Evolutionary conservation across 2,113 vertebrate genomes (phyloP), one percentile per base, ranked within the genome.

Genomic region (Thamnaconus septentrionalis): DNA sequence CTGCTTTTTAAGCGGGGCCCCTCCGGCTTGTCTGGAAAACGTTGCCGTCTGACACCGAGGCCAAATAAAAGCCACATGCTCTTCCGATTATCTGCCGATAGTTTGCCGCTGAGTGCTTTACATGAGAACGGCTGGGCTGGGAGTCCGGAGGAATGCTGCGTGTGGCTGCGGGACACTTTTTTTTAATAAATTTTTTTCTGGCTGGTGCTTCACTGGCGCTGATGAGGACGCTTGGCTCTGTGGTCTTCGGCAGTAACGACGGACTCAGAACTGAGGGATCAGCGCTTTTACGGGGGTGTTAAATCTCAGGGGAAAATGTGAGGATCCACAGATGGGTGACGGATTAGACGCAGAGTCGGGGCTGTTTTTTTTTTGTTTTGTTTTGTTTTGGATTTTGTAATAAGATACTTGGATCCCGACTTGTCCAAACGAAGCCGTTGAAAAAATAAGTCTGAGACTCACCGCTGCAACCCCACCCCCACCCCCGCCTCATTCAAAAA

Each of bases 41-140:
- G 48, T 69, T 80, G 64, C 59, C 56, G 82, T 85, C 76, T 72
- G 45, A 67, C 64, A 76, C 56, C 75, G 68, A 40, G 51, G 56
- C 12, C 12, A 75, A 86, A 81, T 71, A 62, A 66, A 76, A 74
- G 31, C 73, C 84, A 87, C 68, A 79, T 82, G 81, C 74, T 79
- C 64, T 75, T 66, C 61, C 64, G 57, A 72, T 85, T 74, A 61
- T 76, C 66, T 76, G 18, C 63, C 65, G 64, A 76, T 78, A 72
- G 66, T 68, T 72, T 56, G 58, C 69, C 4, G 12, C 54, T 56
- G 73, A 70, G 65, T 73, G 72, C 76, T 72, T 78, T 74, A 78
- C 66, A 79, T 61, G 72, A 70, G 70, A 61, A 71, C 10, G 40
- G 39, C 59, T 76, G 48, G 18, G 47, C 66, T 46, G 75, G 69